Percentiles rank a stretch among this genome's conserved stretches.
phyloP scores from a whole-genome alignment of 2,113 vertebrate species.

The Rhizomys pruinosus region DNA sequence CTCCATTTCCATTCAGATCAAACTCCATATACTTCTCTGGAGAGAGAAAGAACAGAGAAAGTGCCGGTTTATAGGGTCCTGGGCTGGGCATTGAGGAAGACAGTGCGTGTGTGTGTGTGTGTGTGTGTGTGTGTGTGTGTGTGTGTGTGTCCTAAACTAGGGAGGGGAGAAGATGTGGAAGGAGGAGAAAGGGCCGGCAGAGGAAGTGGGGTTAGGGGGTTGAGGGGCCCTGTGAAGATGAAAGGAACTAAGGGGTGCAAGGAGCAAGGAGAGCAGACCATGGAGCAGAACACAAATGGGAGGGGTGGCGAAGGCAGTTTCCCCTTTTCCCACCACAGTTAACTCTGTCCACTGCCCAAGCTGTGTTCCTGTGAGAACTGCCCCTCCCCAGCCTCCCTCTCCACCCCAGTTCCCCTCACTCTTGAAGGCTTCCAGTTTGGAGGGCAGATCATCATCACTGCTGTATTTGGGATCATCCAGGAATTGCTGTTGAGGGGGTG shows the following conservation, averaged over 20 bases:
- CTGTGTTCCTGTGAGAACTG: neutral
- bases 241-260: neutral
- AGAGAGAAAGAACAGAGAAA: neutral
- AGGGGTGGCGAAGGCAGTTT: neutral
- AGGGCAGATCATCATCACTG: conserved; percentile 87
- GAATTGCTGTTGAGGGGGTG: conserved; percentile 84
- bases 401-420: conserved; percentile 80
- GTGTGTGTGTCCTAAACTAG: neutral
- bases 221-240: neutral
- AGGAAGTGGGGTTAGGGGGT: neutral
- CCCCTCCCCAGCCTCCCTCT: neutral
- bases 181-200: neutral
- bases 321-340: neutral
- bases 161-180: neutral
- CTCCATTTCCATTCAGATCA: conserved; percentile 90
- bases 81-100: neutral
- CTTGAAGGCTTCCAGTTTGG: conserved; percentile 89
- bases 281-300: neutral
- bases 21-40: conserved; percentile 93
- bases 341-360: neutral
- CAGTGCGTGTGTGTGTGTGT: no score
- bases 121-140: no score
- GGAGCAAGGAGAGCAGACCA: neutral
- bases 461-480: conserved; percentile 88
- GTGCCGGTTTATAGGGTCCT: neutral